Evolutionary conservation across 1,140 invertebrate genomes (phyloP).

Genomic region (Aphidius gifuensis): DNA sequence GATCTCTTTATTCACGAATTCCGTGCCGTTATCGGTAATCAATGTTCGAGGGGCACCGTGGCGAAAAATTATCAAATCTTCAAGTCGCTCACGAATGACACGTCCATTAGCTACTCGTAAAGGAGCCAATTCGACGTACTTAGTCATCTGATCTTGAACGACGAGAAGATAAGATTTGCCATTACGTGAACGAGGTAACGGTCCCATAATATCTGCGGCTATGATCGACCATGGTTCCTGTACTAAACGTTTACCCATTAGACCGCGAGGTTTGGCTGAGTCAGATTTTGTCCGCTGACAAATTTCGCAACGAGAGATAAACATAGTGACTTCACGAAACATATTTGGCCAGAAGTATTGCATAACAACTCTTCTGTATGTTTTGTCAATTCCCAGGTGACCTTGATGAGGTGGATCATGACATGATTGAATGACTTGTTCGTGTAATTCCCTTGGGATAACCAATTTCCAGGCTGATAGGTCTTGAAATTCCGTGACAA

Average conservation of each 20-base stretch:
- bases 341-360: slow-evolving; percentile 39
- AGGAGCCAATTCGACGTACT: background rate
- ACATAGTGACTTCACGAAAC: slow-evolving; percentile 23
- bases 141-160: slow-evolving; percentile 3
- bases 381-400: slow-evolving; percentile 37
- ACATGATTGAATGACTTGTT: background rate
- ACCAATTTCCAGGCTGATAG: slow-evolving; percentile 33
- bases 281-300: slow-evolving; percentile 26
- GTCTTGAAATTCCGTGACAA: slow-evolving; percentile 15
- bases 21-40: slow-evolving; percentile 22
- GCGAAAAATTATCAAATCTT: slow-evolving; percentile 3
- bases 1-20: slow-evolving; percentile 36
- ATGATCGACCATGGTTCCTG: slow-evolving; percentile 18
- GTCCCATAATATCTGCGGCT: background rate
- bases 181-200: background rate
- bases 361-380: slow-evolving; percentile 17
- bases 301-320: slow-evolving; percentile 22
- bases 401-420: background rate
- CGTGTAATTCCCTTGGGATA: slow-evolving; percentile 23
- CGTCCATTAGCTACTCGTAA: background rate
- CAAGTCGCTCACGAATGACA: background rate
- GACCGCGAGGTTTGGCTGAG: slow-evolving; percentile 4
- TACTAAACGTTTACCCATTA: slow-evolving; percentile 22
- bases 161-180: slow-evolving; percentile 2
- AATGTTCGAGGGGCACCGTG: slow-evolving; percentile 15